Conservation (phyloP, 2,113 vertebrate species). For the Pygoscelis antarcticus region DNA sequence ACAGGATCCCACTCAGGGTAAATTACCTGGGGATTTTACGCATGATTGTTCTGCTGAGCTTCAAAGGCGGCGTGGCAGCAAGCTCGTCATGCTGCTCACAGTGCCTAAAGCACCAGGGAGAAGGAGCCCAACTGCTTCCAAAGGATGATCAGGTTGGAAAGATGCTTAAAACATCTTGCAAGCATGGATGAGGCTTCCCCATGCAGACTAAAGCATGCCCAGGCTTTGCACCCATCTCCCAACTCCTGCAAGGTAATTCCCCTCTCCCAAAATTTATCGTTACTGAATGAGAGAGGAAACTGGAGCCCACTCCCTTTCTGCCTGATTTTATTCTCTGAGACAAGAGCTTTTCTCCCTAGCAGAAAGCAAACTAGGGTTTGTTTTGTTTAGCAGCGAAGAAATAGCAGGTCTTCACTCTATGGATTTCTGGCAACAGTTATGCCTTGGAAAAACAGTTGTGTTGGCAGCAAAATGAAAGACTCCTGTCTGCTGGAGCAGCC, state of each 20-base stretch:
- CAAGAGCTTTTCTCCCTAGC: background rate
- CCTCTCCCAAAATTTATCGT: background rate
- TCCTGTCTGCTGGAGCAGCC: constrained; percentile 10
- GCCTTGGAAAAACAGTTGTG: constrained; percentile 48
- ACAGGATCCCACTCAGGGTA: constrained; percentile 54
- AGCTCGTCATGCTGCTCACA: background rate
- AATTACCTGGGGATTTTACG: constrained; percentile 62
- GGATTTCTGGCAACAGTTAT: constrained; percentile 12
- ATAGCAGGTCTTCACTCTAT: constrained; percentile 8
- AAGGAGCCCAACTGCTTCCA: background rate
- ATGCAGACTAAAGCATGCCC: background rate
- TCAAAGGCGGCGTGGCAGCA: background rate
- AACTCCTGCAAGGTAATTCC: background rate
- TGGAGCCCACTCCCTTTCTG: background rate
- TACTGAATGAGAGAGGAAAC: background rate
- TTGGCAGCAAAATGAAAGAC: constrained; percentile 24
- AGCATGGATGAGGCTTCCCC: background rate
- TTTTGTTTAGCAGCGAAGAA: background rate
- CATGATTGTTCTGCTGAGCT: constrained; percentile 5
- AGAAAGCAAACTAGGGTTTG: background rate
- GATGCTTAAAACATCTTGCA: background rate
- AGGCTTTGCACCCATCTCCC: background rate
- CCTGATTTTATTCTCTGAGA: background rate
- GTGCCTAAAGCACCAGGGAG: constrained; percentile 3
- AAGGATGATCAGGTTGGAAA: background rate